Base-by-base conservation (phyloP, 2,113 vertebrate genomes). In the Damaliscus lunatus region DNA sequence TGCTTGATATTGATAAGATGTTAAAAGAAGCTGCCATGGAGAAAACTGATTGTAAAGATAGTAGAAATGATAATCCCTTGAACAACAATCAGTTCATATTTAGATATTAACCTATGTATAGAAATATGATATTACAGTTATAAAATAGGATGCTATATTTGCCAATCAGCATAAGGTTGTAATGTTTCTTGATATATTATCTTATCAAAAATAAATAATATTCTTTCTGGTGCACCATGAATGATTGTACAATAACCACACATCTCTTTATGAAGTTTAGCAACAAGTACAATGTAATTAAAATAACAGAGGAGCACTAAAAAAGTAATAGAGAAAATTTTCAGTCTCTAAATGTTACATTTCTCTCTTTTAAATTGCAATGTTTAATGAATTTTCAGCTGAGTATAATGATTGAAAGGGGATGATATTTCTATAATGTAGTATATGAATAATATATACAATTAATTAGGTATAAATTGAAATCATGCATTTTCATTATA, bases 401-500 rank as follows among this genome's bases (percentile, higher is more conserved):
- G 43, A 40, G 6, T 74, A 74, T 62, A 55, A 53, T 91, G 80
- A 31, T 80, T 53, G 17, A 90, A 33, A 33, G 53, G 50, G 12
- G 96, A 83, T 97, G 16, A 10, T 2, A 31, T 78, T 91, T 97
- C 0, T 36, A 91, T 91, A 90, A 89, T 95, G 71, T 91, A 92
- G 6, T 12, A 92, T 81, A 95, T 90, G 36, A 91, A 96, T 6
- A 90, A 92, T 93, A 96, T 85, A 46, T 85, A 52, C 84, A 57
- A 82, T 78, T 98, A 98, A 96, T 96, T 95, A 71, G 29, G 4
- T 90, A 46, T 92, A 96, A 97, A 96, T 60, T 86, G 33, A 88
- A 83, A 36, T 96, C 62, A 97, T 96, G 96, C 94, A 90, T 97
- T 98, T 40, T 90, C 14, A 98, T 96, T 93, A 90, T 57, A 46